Evolutionary conservation across 2,797 vertebrate genomes (phyloP).

Genomic region (Carapus acus): DNA sequence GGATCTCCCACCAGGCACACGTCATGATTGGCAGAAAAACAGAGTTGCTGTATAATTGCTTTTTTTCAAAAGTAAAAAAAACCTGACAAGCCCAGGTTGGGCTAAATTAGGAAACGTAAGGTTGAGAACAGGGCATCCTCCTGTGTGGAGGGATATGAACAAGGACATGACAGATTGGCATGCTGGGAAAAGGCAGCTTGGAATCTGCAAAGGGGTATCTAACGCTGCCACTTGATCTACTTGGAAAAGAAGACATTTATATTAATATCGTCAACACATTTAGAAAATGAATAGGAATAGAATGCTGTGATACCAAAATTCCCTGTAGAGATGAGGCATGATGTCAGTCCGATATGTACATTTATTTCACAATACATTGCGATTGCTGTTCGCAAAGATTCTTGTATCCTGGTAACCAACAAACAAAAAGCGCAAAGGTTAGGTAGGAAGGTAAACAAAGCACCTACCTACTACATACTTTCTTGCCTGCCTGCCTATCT

Average conservation of each 20-base stretch:
- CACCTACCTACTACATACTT: too few relatives aligned
- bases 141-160: slow-evolving; percentile 62
- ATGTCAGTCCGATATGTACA: too few relatives aligned
- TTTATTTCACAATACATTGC: too few relatives aligned
- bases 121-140: slow-evolving; percentile 60
- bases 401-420: too few relatives aligned
- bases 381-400: too few relatives aligned
- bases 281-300: slow-evolving; percentile 18
- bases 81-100: slow-evolving; percentile 36
- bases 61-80: too few relatives aligned
- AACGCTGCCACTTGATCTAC: slow-evolving; percentile 32
- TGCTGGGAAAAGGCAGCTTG: slow-evolving; percentile 66
- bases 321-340: neutral
- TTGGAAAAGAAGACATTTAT: slow-evolving; percentile 28
- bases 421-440: too few relatives aligned
- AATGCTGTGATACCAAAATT: slow-evolving; percentile 4
- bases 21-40: slow-evolving; percentile 49
- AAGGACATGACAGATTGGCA: slow-evolving; percentile 70
- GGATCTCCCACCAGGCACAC: slow-evolving; percentile 28
- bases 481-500: too few relatives aligned
- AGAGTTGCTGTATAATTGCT: slow-evolving; percentile 39
- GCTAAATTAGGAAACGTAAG: slow-evolving; percentile 54
- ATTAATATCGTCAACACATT: slow-evolving; percentile 19
- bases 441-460: too few relatives aligned
- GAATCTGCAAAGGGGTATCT: slow-evolving; percentile 43